Evolutionary conservation across 2,888 invertebrate species (phyloP).

Genomic region (Callimorpha dominula): DNA sequence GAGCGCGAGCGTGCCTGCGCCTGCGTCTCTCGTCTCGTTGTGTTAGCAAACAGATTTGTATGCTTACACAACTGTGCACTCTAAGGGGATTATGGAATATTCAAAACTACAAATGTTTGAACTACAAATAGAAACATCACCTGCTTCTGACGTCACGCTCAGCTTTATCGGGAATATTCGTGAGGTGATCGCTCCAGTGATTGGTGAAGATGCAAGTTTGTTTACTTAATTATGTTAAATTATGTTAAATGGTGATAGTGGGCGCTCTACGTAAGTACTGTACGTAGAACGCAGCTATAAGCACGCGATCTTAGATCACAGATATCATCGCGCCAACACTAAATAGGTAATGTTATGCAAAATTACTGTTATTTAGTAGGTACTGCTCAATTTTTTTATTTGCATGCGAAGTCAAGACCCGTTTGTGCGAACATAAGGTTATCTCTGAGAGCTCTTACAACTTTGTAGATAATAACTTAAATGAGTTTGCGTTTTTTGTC

Average conservation of each 20-base stretch:
- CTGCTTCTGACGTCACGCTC: slow-evolving; percentile 1
- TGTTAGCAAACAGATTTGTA: slow-evolving; percentile 8
- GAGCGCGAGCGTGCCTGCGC: slow-evolving; percentile 1
- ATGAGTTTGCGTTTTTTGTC: neutral
- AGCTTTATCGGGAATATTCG: neutral
- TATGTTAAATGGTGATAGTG: neutral
- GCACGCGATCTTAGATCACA: neutral
- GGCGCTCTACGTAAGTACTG: neutral
- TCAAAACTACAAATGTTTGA: slow-evolving; percentile 5
- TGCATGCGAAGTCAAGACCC: too few species aligned
- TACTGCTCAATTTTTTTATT: too few species aligned
- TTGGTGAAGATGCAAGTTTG: neutral
- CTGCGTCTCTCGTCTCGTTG: neutral
- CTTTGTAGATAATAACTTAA: neutral
- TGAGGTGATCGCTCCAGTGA: neutral
- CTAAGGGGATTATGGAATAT: slow-evolving; percentile 9
- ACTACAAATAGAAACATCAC: slow-evolving; percentile 11
- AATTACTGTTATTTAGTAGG: too few species aligned
- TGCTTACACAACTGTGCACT: slow-evolving; percentile 15
- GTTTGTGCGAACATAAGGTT: neutral
- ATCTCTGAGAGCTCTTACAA: neutral
- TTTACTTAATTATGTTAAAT: neutral
- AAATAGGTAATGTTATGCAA: neutral
- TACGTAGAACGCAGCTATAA: neutral
- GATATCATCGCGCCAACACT: neutral